Conservation (phyloP, 2,113 vertebrate species). For the Felis chaus region DNA sequence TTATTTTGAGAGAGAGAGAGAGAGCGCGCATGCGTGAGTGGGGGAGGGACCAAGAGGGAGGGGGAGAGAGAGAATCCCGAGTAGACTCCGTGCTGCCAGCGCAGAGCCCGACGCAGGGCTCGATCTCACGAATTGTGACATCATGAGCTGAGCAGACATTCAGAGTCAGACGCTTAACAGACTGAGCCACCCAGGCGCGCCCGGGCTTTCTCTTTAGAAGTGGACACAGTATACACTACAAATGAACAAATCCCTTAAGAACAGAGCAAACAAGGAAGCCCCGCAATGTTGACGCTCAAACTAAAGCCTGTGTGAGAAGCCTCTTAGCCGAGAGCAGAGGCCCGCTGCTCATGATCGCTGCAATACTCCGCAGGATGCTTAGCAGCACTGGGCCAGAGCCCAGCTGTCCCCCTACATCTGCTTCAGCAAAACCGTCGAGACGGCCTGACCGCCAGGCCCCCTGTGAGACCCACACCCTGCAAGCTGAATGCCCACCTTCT, state of each 20-base stretch:
- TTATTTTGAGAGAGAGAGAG: too few relatives aligned
- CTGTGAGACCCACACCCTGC: fast-evolving
- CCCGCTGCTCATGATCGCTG: neutral
- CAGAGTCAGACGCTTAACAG: too few relatives aligned
- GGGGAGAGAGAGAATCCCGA: too few relatives aligned
- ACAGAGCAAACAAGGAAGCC: neutral
- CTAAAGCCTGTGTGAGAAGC: neutral
- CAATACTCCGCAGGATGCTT: neutral
- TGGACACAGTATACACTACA: neutral
- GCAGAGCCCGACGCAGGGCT: too few relatives aligned
- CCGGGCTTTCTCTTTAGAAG: neutral
- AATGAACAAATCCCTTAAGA: neutral
- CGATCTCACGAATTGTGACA: too few relatives aligned
- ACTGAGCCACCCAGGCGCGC: too few relatives aligned
- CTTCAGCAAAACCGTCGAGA: neutral
- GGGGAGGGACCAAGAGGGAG: too few relatives aligned
- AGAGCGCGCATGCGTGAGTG: too few relatives aligned
- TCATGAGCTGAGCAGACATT: too few relatives aligned
- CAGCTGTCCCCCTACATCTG: neutral
- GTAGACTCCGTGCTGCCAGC: too few relatives aligned
- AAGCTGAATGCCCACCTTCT: neutral
- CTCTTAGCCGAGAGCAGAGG: neutral
- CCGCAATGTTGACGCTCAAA: fast-evolving
- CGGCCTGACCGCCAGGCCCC: fast-evolving
- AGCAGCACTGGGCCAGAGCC: fast-evolving